These are phyloP conservation scores for Drosophila pseudotalamancana DNA, from an alignment of 2,888 invertebrate genomes.

Conservation along the genomic window DNA sequence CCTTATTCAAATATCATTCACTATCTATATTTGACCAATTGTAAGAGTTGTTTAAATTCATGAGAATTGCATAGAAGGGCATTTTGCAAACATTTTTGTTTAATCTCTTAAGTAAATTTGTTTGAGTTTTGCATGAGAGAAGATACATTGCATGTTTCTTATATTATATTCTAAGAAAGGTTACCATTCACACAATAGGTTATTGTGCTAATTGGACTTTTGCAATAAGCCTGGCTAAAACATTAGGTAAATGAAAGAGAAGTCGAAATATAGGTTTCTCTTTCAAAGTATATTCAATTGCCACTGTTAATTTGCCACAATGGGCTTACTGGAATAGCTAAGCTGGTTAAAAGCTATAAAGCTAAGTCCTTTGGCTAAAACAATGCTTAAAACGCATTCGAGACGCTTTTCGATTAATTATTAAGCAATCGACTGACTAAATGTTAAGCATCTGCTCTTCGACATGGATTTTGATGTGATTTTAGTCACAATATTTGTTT, in stretches of 20 bases:
- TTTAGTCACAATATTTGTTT: constrained; percentile 55
- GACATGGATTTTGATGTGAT: background rate
- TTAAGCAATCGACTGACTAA: constrained; percentile 16
- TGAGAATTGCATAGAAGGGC: background rate
- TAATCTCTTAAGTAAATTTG: no score
- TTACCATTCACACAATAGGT: no score
- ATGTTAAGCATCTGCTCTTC: background rate
- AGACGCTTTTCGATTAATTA: constrained; percentile 16
- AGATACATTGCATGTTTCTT: no score
- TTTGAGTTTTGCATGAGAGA: no score
- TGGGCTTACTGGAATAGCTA: constrained; percentile 16
- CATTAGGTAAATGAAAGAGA: background rate
- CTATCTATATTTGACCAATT: no score
- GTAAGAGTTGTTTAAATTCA: background rate
- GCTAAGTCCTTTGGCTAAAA: constrained; percentile 13
- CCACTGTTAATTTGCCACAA: constrained; percentile 24
- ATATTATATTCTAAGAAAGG: no score
- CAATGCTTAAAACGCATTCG: constrained; percentile 18
- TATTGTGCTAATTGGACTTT: no score
- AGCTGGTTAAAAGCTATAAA: background rate
- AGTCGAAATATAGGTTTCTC: background rate
- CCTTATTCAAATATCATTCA: no score
- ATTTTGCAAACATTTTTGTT: no score
- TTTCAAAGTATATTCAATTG: background rate
- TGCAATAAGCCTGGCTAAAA: background rate